These are phyloP conservation scores for Phenacoccus solenopsis DNA, from an alignment of 1,140 invertebrate genomes.

Conservation along the genomic window DNA sequence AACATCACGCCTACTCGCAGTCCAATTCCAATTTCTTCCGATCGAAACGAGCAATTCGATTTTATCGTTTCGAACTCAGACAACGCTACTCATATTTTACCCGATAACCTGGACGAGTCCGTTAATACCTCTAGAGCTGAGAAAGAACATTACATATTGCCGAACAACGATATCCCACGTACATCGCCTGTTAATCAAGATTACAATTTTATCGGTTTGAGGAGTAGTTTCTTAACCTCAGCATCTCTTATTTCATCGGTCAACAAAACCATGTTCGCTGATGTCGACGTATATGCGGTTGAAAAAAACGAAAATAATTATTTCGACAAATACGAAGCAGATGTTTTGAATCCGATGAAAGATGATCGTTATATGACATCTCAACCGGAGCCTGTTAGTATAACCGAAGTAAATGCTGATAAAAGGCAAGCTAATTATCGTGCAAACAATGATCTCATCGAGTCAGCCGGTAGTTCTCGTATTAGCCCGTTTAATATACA, in stretches of 20 bases:
- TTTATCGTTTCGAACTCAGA: constrained; percentile 8
- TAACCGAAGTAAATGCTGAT: neutral
- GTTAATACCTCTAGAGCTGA: neutral
- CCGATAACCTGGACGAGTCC: neutral
- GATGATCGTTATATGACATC: neutral
- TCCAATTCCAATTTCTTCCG: neutral
- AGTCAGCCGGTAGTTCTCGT: constrained; percentile 6
- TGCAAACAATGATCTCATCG: neutral
- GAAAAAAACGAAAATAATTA: neutral
- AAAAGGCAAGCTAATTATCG: constrained; percentile 12
- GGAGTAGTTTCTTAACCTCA: neutral
- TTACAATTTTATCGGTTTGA: neutral
- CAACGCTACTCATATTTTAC: constrained; percentile 11
- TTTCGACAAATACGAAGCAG: neutral
- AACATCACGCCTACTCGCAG: neutral
- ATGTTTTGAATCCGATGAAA: neutral
- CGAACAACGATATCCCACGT: neutral
- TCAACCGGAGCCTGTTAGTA: neutral
- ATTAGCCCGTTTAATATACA: constrained; percentile 45
- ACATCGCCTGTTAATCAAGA: neutral
- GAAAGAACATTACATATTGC: neutral
- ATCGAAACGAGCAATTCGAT: neutral
- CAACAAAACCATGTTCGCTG: constrained; percentile 8
- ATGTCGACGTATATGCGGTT: neutral
- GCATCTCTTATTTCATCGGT: neutral